phyloP scores from a whole-genome alignment of 2,888 invertebrate genomes.

The Fragum fragum region DNA sequence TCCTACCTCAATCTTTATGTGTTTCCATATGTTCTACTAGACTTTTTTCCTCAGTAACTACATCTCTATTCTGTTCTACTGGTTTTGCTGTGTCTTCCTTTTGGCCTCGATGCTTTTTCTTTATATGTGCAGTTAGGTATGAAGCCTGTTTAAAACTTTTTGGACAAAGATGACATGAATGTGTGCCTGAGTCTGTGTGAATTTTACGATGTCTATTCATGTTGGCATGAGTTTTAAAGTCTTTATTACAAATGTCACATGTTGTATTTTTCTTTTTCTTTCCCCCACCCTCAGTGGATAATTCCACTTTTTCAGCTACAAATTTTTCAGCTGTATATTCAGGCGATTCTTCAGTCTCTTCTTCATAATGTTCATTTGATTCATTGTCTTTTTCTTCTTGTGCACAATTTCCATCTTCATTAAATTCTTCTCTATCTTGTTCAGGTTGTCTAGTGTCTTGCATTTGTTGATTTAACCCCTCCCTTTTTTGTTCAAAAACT shows the following conservation, averaged over 20 bases:
- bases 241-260: constrained; percentile 62
- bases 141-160: constrained; percentile 44
- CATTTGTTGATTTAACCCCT: constrained; percentile 6
- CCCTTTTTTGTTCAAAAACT: neutral
- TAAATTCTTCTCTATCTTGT: constrained; percentile 5
- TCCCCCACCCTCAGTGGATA: neutral
- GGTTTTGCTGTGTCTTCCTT: neutral
- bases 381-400: constrained; percentile 17
- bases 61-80: neutral
- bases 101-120: constrained; percentile 51
- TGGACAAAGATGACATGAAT: constrained; percentile 49
- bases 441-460: neutral
- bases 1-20: neutral
- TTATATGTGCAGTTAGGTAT: constrained; percentile 44
- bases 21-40: neutral
- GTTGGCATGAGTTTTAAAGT: constrained; percentile 37
- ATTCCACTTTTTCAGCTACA: constrained; percentile 39
- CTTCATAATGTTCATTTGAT: constrained; percentile 22
- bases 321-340: constrained; percentile 54
- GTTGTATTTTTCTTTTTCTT: constrained; percentile 14
- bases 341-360: constrained; percentile 17
- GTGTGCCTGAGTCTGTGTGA: constrained; percentile 22
- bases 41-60: neutral
- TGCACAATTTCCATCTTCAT: constrained; percentile 10
- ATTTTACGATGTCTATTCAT: constrained; percentile 52